phyloP scores from a whole-genome alignment of 1,140 invertebrate genomes.

The Latrodectus geometricus region DNA sequence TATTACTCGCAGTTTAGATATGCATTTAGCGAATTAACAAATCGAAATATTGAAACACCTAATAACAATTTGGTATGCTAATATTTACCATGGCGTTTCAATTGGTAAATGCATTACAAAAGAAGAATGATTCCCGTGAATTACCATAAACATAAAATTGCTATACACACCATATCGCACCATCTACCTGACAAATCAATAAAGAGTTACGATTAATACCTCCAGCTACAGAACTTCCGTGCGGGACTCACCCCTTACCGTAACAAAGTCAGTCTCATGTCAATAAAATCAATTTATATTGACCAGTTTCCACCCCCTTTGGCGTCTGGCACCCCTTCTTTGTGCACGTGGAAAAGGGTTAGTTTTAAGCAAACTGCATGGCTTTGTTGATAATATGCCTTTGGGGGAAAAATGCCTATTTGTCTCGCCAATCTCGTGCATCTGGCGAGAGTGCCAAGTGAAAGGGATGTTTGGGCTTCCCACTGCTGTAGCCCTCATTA shows the following conservation, averaged over 20 bases:
- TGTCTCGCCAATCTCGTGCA: neutral
- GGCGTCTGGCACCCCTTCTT: neutral
- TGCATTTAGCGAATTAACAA: too few relatives aligned
- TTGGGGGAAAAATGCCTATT: neutral
- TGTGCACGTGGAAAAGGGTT: neutral
- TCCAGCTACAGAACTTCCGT: neutral
- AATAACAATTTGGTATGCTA: too few relatives aligned
- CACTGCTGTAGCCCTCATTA: neutral
- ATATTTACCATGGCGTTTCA: too few relatives aligned
- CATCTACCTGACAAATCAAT: too few relatives aligned
- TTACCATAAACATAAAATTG: too few relatives aligned
- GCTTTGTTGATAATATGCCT: neutral
- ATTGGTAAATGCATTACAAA: too few relatives aligned
- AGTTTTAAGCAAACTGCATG: neutral
- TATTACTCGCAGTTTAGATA: too few relatives aligned
- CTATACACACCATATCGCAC: too few relatives aligned
- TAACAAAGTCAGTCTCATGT: neutral
- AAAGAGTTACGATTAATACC: neutral
- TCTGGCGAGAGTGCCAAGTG: neutral
- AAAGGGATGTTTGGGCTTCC: neutral
- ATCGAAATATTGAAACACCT: too few relatives aligned
- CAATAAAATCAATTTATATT: neutral
- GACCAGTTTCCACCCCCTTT: neutral
- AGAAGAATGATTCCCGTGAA: too few relatives aligned
- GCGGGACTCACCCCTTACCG: neutral